Evolutionary conservation across 2,113 vertebrate species (phyloP), one percentile per base, ranked within the genome.

Genomic region (Dendropsophus ebraccatus): DNA sequence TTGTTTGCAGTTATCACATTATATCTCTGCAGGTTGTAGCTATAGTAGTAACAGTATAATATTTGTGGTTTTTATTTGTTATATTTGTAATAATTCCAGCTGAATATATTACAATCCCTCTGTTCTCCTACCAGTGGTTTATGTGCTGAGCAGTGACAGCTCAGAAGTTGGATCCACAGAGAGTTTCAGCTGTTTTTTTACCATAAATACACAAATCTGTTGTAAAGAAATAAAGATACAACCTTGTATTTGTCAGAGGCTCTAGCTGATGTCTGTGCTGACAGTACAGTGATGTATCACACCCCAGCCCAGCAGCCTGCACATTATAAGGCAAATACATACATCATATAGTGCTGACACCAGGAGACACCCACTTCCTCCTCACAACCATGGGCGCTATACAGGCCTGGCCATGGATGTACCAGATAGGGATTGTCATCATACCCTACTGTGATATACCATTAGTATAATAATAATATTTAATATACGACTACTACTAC

Each of bases 211-310:
- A 35, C 62, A 23, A 41, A 69, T 56, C 62, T 72, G 45, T 32
- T 72, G 50, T 11, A 23, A 72, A 72, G 49, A 78, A 86, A 72
- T n/a, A 12, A 19, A 81, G 65, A 86, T 86, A 58, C 77, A 72
- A 73, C 73, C 35, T 86, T 73, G 62, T 73, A 86, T 86, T 81
- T 81, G 77, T 86, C 76, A 58, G 37, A 72, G 54, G 76, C 80
- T 81, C 69, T 14, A 50, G 14, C 69, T 86, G 23, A 56, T 49
- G 50, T 86, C 72, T 30, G 35, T 30, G 52, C 52, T 86, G 84
- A 86, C 84, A 86, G 32, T 58, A 70, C 41, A 86, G 32, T 86
- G 84, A 86, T 86, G 23, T 67, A 86, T 86, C 21, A 86, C 84
- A 30, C 52, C 47, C 58, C 65, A 80, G 79, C 50, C 17, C 54